A percentile compares a stretch with the other conserved stretches of the same genome.
Conservation (phyloP, 2,888 invertebrate genomes). For the Mechanitis messenoides region DNA sequence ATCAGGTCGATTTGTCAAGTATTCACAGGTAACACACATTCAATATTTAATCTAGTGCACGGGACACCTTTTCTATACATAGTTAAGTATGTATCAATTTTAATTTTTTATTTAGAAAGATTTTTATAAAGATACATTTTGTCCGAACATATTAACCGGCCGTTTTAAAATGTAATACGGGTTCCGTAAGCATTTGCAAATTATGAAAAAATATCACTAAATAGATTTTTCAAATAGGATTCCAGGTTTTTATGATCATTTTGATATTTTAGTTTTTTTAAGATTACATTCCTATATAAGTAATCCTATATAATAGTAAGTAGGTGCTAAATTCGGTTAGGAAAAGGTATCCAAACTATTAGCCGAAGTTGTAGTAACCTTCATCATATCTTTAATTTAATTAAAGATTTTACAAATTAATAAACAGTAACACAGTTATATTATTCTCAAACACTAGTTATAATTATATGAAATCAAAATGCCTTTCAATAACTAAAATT, state of each 20-base stretch:
- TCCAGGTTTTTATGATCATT: too few species aligned
- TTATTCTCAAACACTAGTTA: too few species aligned
- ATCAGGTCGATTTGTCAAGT: constrained; percentile 41
- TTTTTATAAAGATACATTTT: background rate
- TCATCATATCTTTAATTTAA: too few species aligned
- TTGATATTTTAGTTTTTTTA: constrained; percentile 3
- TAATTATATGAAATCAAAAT: too few species aligned
- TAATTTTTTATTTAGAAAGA: background rate
- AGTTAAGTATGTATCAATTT: constrained; percentile 32
- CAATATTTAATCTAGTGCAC: constrained; percentile 49
- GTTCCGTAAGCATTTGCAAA: background rate
- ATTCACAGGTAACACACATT: constrained; percentile 43
- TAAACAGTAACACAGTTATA: too few species aligned
- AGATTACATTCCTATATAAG: constrained; percentile 10
- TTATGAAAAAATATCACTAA: background rate
- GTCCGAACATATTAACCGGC: background rate
- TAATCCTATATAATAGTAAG: background rate
- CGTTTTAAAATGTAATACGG: background rate
- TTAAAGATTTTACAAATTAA: too few species aligned
- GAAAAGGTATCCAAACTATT: constrained; percentile 1
- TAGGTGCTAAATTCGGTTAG: constrained; percentile 19
- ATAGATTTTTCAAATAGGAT: too few species aligned
- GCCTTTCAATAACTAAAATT: too few species aligned
- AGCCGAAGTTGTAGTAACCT: constrained; percentile 6
- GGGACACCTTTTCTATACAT: constrained; percentile 47